These are phyloP conservation scores for Nasonia oneida DNA, from an alignment of 2,888 invertebrate species.

Conservation along the genomic window DNA sequence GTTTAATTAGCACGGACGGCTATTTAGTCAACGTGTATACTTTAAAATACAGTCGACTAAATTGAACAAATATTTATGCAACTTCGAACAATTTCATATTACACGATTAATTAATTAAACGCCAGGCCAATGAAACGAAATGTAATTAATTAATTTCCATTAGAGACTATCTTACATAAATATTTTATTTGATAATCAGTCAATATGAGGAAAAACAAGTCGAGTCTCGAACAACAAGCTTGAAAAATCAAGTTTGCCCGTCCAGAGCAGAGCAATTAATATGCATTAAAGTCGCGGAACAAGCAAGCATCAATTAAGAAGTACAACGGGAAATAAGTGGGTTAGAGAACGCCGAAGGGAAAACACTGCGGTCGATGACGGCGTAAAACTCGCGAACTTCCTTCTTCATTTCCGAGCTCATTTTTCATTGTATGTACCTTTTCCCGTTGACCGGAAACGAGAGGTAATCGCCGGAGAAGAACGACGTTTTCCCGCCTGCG, in stretches of 20 bases:
- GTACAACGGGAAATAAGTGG: slow-evolving; percentile 5
- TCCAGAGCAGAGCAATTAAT: not conserved
- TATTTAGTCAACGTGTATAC: too few species aligned
- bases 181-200: too few species aligned
- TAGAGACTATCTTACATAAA: too few species aligned
- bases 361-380: slow-evolving; percentile 6
- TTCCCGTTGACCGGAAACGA: slow-evolving; percentile 44
- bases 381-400: slow-evolving; percentile 19
- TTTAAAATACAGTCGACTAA: too few species aligned
- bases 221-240: not conserved
- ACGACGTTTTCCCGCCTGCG: not conserved
- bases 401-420: slow-evolving; percentile 17
- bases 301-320: slow-evolving; percentile 18
- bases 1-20: not conserved
- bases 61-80: too few species aligned
- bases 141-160: too few species aligned
- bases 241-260: not conserved
- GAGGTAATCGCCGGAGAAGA: slow-evolving; percentile 40
- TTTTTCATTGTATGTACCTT: slow-evolving; percentile 48
- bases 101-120: too few species aligned
- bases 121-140: too few species aligned
- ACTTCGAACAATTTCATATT: too few species aligned
- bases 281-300: not conserved
- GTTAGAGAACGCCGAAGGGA: slow-evolving; percentile 14
- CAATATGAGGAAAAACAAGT: not conserved